Percentiles rank a stretch among this genome's conserved stretches.
Evolutionary conservation across 1,140 invertebrate genomes (phyloP).

Genomic region (Palaemon carinicauda): DNA sequence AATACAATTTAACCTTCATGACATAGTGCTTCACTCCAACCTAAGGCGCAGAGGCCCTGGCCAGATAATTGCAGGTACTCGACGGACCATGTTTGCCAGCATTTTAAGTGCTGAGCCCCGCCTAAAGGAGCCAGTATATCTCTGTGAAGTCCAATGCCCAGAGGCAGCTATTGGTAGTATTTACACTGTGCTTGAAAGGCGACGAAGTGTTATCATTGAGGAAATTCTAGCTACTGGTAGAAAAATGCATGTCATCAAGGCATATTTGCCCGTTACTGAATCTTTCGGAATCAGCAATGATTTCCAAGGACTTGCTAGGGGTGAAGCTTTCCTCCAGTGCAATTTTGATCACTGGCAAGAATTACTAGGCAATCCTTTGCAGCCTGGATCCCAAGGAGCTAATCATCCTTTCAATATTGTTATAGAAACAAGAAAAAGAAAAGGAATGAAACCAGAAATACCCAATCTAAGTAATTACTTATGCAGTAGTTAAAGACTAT

Average conservation of each 20-base stretch:
- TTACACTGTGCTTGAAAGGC: conserved; percentile 95
- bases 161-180: conserved; percentile 95
- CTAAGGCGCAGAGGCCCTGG: conserved; percentile 99
- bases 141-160: conserved; percentile 99
- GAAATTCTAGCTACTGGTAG: conserved; percentile 91
- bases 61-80: conserved; percentile 99
- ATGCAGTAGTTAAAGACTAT: too few relatives aligned
- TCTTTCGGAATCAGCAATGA: conserved; percentile 99
- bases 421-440: conserved; percentile 96
- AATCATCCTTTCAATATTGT: conserved; percentile 87
- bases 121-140: conserved; percentile 98
- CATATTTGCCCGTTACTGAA: conserved; percentile 98
- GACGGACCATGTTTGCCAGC: conserved; percentile 96
- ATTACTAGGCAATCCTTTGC: conserved; percentile 92
- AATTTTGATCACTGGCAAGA: conserved; percentile 99
- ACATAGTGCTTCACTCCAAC: conserved; percentile 98
- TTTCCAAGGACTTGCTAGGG: conserved; percentile 96
- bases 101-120: conserved; percentile 90
- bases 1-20: conserved; percentile 98
- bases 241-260: conserved; percentile 98
- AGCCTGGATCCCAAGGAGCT: conserved; percentile 68
- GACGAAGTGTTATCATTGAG: conserved; percentile 96
- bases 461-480: conserved; percentile 91
- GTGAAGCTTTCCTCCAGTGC: conserved; percentile 99
- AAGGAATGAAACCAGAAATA: conserved; percentile 97